phyloP scores from a whole-genome alignment of 2,888 invertebrate genomes.

The Napeogenes inachia region DNA sequence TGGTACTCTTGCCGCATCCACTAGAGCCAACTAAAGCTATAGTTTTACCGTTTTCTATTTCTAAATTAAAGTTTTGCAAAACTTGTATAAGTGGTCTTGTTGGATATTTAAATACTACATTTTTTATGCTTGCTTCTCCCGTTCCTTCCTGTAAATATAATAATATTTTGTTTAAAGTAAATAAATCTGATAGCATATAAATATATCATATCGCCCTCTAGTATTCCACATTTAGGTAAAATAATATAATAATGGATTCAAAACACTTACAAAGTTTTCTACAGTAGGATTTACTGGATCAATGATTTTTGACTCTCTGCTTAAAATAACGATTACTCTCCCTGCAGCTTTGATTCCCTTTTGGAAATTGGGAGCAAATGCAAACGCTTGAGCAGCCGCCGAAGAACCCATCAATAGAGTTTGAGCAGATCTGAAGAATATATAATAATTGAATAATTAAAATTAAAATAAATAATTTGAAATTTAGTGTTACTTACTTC shows the following conservation, averaged over 20 bases:
- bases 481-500: conserved; percentile 74
- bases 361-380: conserved; percentile 89
- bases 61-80: conserved; percentile 80
- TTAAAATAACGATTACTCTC: conserved; percentile 80
- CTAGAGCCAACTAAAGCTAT: conserved; percentile 87
- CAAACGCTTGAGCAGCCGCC: conserved; percentile 82
- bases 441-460: not conserved
- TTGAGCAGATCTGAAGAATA: conserved; percentile 59
- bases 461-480: too few species aligned
- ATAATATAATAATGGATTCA: too few species aligned
- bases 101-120: conserved; percentile 86
- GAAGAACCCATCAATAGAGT: conserved; percentile 83
- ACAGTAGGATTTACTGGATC: conserved; percentile 61
- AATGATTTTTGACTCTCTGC: conserved; percentile 78
- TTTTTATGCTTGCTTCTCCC: conserved; percentile 83
- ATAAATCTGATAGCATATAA: too few species aligned
- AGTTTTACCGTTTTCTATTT: conserved; percentile 81
- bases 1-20: conserved; percentile 94
- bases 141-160: conserved; percentile 63
- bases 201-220: too few species aligned
- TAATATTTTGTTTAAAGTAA: too few species aligned
- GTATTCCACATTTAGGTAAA: too few species aligned
- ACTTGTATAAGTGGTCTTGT: conserved; percentile 83
- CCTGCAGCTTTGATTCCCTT: conserved; percentile 86
- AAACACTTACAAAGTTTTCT: conserved; percentile 56